Percentiles rank a stretch among this genome's conserved stretches.
Evolutionary conservation across 2,113 vertebrate species (phyloP).

Genomic region (Leptocoma aspasia): DNA sequence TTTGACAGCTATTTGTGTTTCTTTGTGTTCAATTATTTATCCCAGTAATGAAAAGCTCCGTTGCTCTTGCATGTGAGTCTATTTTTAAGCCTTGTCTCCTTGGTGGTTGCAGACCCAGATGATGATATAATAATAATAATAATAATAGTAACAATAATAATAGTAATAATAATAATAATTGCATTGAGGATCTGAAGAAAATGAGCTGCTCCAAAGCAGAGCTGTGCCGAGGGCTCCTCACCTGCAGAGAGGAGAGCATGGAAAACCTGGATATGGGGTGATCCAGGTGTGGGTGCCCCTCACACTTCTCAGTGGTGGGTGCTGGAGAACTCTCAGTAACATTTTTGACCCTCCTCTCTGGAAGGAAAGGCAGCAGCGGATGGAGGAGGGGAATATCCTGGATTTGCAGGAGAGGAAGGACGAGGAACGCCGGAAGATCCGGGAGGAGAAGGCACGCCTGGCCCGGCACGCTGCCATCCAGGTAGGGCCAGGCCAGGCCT

Average conservation of each 20-base stretch:
- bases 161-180: neutral
- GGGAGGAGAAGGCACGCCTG: constrained; percentile 87
- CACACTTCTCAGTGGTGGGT: neutral
- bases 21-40: constrained; percentile 45
- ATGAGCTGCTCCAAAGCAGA: neutral
- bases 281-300: neutral
- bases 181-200: neutral
- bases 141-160: neutral
- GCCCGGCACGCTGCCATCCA: constrained; percentile 85
- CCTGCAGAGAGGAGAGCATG: neutral
- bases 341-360: neutral
- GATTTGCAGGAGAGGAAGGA: constrained; percentile 73
- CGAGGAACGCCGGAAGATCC: constrained; percentile 78
- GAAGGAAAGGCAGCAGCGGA: constrained; percentile 78
- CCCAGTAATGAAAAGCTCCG: neutral
- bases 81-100: constrained; percentile 38
- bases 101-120: neutral
- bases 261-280: neutral
- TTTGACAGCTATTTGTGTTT: constrained; percentile 23
- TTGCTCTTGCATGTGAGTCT: neutral
- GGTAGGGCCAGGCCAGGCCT: constrained; percentile 63
- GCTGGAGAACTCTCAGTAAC: neutral
- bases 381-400: constrained; percentile 62
- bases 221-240: neutral
- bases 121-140: neutral